phyloP scores from a whole-genome alignment of 1,140 invertebrate species.

The Campodea augens region DNA sequence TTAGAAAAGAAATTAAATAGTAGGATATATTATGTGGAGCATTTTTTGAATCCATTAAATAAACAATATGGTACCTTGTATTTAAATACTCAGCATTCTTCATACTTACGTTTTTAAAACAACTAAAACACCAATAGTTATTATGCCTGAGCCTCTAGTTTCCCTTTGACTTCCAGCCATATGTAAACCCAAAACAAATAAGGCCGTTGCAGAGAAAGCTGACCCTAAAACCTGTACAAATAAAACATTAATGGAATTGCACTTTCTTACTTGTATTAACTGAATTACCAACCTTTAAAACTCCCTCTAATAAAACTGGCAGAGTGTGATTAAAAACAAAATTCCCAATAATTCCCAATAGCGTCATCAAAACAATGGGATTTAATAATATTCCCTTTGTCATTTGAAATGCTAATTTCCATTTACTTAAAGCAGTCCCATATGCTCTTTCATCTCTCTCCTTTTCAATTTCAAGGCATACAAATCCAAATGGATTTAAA shows the following conservation, averaged over 20 bases:
- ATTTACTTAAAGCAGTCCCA: not conserved
- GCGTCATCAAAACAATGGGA: conserved; percentile 82
- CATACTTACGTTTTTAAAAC: conserved; percentile 62
- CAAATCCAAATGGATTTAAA: conserved; percentile 79
- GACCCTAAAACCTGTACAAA: conserved; percentile 49
- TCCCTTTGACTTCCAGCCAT: conserved; percentile 81
- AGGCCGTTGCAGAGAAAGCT: conserved; percentile 73
- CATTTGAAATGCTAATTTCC: conserved; percentile 6
- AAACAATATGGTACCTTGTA: not conserved
- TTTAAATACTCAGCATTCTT: conserved; percentile 1
- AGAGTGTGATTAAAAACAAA: conserved; percentile 55
- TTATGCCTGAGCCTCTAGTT: conserved; percentile 47
- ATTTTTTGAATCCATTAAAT: conserved; percentile 10
- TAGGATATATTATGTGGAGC: not conserved
- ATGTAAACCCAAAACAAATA: conserved; percentile 74
- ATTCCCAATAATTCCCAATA: conserved; percentile 75
- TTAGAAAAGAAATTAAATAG: not conserved
- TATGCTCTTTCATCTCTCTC: conserved; percentile 22
- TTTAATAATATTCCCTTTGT: conserved; percentile 58
- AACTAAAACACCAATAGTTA: conserved; percentile 70
- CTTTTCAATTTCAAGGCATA: conserved; percentile 74
- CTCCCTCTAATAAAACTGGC: conserved; percentile 48
- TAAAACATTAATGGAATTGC: too few species aligned
- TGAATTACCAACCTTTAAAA: conserved; percentile 46
- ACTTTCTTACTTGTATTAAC: too few species aligned